A percentile compares a stretch with the other conserved stretches of the same genome.
Evolutionary conservation across 2,888 invertebrate genomes (phyloP).

Genomic region (Blastobasis lacticolella): DNA sequence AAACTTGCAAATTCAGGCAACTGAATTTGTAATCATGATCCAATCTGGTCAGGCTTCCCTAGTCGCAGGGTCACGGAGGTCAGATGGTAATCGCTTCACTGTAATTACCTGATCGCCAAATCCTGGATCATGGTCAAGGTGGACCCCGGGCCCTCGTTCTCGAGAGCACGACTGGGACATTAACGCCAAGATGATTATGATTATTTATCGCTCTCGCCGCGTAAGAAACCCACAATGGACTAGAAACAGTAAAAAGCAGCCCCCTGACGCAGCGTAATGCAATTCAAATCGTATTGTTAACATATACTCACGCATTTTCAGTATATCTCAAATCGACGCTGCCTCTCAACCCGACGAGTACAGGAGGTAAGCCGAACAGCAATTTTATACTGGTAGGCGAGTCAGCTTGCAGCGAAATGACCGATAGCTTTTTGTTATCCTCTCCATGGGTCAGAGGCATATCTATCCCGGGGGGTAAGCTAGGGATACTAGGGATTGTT

Average conservation of each 20-base stretch:
- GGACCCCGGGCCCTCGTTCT: too few species aligned
- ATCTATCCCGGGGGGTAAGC: slow-evolving; percentile 40
- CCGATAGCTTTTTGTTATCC: slow-evolving; percentile 63
- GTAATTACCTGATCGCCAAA: too few species aligned
- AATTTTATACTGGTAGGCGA: slow-evolving; percentile 86
- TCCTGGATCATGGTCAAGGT: too few species aligned
- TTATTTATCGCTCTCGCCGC: too few species aligned
- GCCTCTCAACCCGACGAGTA: slow-evolving; percentile 89
- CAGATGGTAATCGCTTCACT: too few species aligned
- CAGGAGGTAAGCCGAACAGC: slow-evolving; percentile 86
- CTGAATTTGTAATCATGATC: too few species aligned
- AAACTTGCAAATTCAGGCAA: too few species aligned
- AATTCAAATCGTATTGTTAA: neutral
- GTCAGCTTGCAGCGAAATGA: slow-evolving; percentile 80
- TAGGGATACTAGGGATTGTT: slow-evolving; percentile 21
- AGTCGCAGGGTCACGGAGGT: too few species aligned
- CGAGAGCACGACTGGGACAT: too few species aligned
- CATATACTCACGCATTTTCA: slow-evolving; percentile 77
- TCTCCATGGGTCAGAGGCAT: slow-evolving; percentile 42
- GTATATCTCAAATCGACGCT: slow-evolving; percentile 91
- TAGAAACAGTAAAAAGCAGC: neutral
- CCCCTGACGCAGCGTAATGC: neutral
- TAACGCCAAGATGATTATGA: too few species aligned
- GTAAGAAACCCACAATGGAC: too few species aligned
- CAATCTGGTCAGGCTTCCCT: too few species aligned